phyloP scores from a whole-genome alignment of 1,140 invertebrate species.

The Delia radicum region DNA sequence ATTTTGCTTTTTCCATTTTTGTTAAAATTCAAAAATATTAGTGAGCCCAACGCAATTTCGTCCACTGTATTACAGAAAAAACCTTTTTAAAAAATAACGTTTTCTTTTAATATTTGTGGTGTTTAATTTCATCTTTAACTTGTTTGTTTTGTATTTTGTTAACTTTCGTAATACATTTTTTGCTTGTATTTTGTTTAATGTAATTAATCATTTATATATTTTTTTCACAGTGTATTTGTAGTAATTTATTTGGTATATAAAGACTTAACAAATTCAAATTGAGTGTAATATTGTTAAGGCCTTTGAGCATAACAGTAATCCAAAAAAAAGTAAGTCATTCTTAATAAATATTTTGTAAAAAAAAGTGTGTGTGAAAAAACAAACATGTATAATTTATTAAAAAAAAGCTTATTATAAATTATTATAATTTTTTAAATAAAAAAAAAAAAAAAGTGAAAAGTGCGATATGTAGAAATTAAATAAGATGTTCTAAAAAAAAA shows the following conservation, averaged over 20 bases:
- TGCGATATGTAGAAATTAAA: background rate
- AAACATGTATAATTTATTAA: background rate
- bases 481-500: too few relatives aligned
- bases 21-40: too few relatives aligned
- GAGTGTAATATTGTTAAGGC: slow-evolving; percentile 7
- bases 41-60: too few relatives aligned
- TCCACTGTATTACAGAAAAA: too few relatives aligned
- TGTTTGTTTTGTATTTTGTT: too few relatives aligned
- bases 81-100: too few relatives aligned
- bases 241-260: slow-evolving; percentile 12
- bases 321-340: background rate
- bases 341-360: background rate
- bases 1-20: too few relatives aligned
- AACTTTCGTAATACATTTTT: background rate
- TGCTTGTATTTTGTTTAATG: background rate
- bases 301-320: slow-evolving; percentile 9
- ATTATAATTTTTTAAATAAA: background rate
- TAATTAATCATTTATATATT: background rate
- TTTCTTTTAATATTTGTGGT: too few relatives aligned
- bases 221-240: slow-evolving; percentile 9
- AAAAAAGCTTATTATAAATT: background rate
- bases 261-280: slow-evolving; percentile 7
- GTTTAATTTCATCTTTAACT: too few relatives aligned
- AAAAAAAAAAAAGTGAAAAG: background rate
- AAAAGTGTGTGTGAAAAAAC: background rate